These are phyloP conservation scores for Bufotes viridis DNA, from an alignment of 2,797 vertebrate genomes.

Conservation along the genomic window DNA sequence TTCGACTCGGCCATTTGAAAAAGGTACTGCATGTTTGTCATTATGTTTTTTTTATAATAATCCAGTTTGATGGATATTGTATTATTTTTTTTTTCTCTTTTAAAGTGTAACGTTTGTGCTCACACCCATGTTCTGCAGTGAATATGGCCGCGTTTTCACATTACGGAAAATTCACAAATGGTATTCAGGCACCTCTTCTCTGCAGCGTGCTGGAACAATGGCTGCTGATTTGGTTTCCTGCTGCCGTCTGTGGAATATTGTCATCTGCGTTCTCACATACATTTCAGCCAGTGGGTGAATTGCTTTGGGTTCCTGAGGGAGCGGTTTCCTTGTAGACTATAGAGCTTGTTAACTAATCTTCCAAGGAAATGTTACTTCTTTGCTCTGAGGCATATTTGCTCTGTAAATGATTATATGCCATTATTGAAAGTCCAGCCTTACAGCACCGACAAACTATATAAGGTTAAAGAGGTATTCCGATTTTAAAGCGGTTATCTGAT, in stretches of 20 bases:
- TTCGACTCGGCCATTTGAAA: conserved; percentile 97
- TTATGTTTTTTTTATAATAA: not conserved
- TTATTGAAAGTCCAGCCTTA: not conserved
- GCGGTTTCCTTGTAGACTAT: conserved; percentile 1
- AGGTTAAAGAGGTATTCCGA: not conserved
- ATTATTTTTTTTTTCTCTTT: not conserved
- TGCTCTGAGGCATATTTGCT: not conserved
- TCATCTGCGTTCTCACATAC: conserved; percentile 5
- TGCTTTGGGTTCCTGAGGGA: conserved; percentile 20
- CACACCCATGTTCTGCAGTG: not conserved
- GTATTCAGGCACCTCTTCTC: not conserved
- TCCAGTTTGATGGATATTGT: not conserved
- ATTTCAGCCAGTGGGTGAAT: conserved; percentile 22
- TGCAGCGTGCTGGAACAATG: conserved; percentile 11
- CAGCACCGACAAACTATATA: not conserved
- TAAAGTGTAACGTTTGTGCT: not conserved
- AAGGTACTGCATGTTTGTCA: conserved; percentile 79
- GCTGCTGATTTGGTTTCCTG: conserved; percentile 34
- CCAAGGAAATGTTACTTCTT: not conserved
- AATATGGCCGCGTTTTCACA: not conserved
- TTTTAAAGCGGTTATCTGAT: too few species aligned
- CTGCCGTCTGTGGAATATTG: conserved; percentile 23
- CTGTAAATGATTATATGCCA: not conserved
- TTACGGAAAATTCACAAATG: not conserved
- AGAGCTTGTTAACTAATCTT: conserved; percentile 17